These are phyloP conservation scores for Spodoptera picta DNA, from an alignment of 2,888 invertebrate genomes.

Conservation along the genomic window DNA sequence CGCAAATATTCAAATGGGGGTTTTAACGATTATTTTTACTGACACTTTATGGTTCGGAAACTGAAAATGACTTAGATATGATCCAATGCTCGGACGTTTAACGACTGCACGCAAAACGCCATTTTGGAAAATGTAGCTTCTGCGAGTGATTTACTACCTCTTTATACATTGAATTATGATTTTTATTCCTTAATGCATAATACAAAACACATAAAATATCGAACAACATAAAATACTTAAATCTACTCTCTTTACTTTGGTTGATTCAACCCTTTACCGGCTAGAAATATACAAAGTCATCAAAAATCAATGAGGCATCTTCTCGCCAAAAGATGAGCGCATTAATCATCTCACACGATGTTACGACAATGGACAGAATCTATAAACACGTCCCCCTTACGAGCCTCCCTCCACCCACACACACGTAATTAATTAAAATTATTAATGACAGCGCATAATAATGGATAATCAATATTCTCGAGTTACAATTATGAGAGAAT, in stretches of 20 bases:
- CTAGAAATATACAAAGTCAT: conserved; percentile 58
- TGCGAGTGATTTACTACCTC: conserved; percentile 39
- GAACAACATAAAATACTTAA: no score
- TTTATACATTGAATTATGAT: conserved; percentile 25
- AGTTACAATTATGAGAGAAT: conserved; percentile 59
- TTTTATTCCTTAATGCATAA: conserved; percentile 20
- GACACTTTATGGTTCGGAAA: conserved; percentile 87
- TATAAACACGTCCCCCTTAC: conserved; percentile 56
- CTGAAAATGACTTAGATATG: conserved; percentile 80
- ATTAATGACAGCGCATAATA: conserved; percentile 83
- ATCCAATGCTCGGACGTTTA: conserved; percentile 72
- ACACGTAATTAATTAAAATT: conserved; percentile 85
- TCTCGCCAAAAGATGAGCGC: conserved; percentile 66
- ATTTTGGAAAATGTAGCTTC: conserved; percentile 57
- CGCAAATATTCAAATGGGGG: conserved; percentile 81
- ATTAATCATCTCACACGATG: conserved; percentile 82
- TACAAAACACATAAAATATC: no score
- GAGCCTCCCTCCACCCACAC: conserved; percentile 44
- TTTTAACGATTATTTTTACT: conserved; percentile 83
- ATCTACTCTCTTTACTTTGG: conserved; percentile 3
- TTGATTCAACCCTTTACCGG: conserved; percentile 48
- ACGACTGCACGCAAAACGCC: conserved; percentile 63
- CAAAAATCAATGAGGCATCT: conserved; percentile 82
- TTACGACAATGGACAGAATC: conserved; percentile 67
- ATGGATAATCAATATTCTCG: conserved; percentile 82